phyloP scores from a whole-genome alignment of 1,140 invertebrate species.

The Caenorhabditis remanei region DNA sequence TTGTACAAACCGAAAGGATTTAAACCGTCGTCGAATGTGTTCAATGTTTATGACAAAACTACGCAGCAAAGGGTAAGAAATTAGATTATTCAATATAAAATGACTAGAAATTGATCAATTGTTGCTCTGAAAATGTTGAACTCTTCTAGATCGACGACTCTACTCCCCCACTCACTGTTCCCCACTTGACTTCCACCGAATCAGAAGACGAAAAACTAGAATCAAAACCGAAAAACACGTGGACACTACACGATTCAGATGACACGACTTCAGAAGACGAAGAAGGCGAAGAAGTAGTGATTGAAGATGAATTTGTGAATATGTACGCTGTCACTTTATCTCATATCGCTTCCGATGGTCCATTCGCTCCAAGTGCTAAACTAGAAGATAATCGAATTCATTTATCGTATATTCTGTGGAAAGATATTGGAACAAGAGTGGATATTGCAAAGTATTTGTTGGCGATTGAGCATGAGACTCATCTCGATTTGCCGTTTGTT shows the following conservation, averaged over 20 bases:
- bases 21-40: slow-evolving; percentile 27
- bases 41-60: slow-evolving; percentile 58
- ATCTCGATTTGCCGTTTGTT: slow-evolving; percentile 50
- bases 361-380: slow-evolving; percentile 47
- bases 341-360: slow-evolving; percentile 52
- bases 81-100: neutral
- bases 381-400: slow-evolving; percentile 51
- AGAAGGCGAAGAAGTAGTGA: slow-evolving; percentile 11
- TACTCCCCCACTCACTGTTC: neutral
- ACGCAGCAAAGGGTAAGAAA: slow-evolving; percentile 4
- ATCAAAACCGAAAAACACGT: slow-evolving; percentile 13
- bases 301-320: slow-evolving; percentile 52
- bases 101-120: no score
- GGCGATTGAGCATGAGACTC: slow-evolving; percentile 52
- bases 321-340: slow-evolving; percentile 55
- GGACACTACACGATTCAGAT: slow-evolving; percentile 55
- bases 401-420: slow-evolving; percentile 51
- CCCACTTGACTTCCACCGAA: no score
- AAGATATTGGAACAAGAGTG: slow-evolving; percentile 32
- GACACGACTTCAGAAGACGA: slow-evolving; percentile 22
- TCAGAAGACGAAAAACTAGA: neutral
- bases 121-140: no score
- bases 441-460: slow-evolving; percentile 45
- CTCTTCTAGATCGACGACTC: slow-evolving; percentile 41
- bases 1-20: neutral